These are phyloP conservation scores for Sarcophaga bullata DNA, from an alignment of 1,140 invertebrate species.

Conservation along the genomic window DNA sequence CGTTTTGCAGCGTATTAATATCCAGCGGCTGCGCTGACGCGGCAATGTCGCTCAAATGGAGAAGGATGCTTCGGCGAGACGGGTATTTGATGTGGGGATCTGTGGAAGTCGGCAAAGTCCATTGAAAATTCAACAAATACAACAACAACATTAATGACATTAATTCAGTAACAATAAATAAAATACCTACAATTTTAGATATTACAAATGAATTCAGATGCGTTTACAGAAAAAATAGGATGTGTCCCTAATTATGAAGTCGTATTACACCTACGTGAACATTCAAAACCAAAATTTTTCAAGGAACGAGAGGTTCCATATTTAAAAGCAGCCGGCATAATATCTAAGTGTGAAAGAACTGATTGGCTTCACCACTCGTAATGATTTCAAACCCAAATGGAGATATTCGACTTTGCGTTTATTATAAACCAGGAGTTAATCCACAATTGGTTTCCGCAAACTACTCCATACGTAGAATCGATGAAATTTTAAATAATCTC, in stretches of 20 bases:
- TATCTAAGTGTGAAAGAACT: background rate
- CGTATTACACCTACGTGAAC: background rate
- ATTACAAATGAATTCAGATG: background rate
- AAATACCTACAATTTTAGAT: background rate
- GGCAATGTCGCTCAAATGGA: too few species aligned
- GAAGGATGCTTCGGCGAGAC: too few species aligned
- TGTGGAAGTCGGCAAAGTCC: too few species aligned
- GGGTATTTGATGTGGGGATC: too few species aligned
- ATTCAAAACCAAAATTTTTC: background rate
- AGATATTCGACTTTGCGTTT: background rate
- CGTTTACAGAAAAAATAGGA: background rate
- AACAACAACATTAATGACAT: background rate
- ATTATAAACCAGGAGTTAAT: conserved; percentile 1
- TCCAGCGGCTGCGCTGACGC: too few species aligned
- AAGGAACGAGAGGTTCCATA: conserved; percentile 5
- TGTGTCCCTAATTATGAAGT: background rate
- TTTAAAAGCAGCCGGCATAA: background rate
- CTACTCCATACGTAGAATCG: background rate
- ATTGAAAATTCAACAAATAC: too few species aligned
- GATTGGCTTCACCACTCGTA: background rate
- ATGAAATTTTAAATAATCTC: background rate
- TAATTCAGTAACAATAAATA: too few species aligned
- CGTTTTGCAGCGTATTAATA: too few species aligned
- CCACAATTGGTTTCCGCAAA: background rate
- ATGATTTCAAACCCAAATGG: background rate